phyloP scores from a whole-genome alignment of 1,140 invertebrate species.

The Bombus ignitus region DNA sequence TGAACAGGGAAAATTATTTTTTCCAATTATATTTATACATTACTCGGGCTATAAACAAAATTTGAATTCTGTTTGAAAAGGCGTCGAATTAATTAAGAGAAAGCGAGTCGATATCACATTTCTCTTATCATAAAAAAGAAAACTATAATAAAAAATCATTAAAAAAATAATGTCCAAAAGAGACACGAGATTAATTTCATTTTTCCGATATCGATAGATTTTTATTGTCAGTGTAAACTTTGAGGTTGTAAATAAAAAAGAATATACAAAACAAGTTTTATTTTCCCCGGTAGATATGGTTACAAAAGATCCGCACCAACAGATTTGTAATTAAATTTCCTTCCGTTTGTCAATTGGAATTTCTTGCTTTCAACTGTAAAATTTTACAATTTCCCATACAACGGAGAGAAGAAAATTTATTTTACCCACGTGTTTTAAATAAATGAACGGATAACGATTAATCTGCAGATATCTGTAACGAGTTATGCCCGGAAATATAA shows the following conservation, averaged over 20 bases:
- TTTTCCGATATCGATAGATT: not conserved
- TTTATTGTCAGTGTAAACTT: not conserved
- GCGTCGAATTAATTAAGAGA: too few relatives aligned
- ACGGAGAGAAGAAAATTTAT: not conserved
- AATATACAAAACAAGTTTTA: not conserved
- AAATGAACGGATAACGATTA: constrained; percentile 17
- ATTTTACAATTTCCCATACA: not conserved
- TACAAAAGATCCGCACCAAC: not conserved
- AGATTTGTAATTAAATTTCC: not conserved
- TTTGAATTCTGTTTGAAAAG: too few relatives aligned
- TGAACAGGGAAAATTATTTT: not conserved
- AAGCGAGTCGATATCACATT: too few relatives aligned
- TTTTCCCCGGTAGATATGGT: not conserved
- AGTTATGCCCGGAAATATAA: constrained; percentile 22
- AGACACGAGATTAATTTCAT: not conserved
- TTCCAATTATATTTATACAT: not conserved
- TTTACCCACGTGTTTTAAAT: not conserved
- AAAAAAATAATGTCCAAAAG: too few relatives aligned
- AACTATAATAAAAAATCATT: too few relatives aligned
- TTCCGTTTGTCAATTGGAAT: too few relatives aligned
- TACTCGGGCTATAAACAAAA: too few relatives aligned
- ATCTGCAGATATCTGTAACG: constrained; percentile 2
- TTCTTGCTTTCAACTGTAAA: not conserved
- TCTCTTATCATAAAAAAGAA: too few relatives aligned
- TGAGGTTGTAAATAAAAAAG: not conserved